A percentile compares a stretch with the other conserved stretches of the same genome.
phyloP scores from a whole-genome alignment of 1,140 invertebrate genomes.

The Ctenoplectra terminalis region DNA sequence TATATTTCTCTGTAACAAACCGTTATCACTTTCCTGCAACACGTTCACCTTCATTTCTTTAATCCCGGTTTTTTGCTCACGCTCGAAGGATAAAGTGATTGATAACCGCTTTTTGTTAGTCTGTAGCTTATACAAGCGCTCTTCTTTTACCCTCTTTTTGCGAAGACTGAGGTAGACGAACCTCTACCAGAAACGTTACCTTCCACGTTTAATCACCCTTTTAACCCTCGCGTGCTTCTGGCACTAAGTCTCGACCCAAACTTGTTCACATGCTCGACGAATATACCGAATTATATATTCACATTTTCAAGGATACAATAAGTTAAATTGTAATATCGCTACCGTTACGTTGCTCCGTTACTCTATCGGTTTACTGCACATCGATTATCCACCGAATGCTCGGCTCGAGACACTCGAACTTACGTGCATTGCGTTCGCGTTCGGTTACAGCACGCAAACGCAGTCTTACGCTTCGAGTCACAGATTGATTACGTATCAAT shows the following conservation, averaged over 20 bases:
- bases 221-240: background rate
- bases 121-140: background rate
- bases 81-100: background rate
- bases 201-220: background rate
- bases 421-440: background rate
- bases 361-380: background rate
- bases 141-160: background rate
- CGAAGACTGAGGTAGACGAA: background rate
- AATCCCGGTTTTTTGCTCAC: background rate
- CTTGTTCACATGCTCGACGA: background rate
- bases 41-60: background rate
- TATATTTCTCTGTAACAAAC: background rate
- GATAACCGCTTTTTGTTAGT: background rate
- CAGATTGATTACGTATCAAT: slow-evolving; percentile 30
- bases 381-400: background rate
- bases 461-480: slow-evolving; percentile 40
- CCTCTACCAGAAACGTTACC: background rate
- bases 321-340: no score
- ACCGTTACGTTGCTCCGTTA: background rate
- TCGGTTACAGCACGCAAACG: background rate
- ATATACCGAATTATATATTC: background rate
- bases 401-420: no score
- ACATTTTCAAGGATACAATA: no score
- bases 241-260: background rate
- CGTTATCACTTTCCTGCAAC: background rate